A percentile compares a stretch with the other conserved stretches of the same genome.
These are phyloP conservation scores for Aspidiotus rigidus DNA, from an alignment of 2,888 invertebrate species.

Conservation along the genomic window DNA sequence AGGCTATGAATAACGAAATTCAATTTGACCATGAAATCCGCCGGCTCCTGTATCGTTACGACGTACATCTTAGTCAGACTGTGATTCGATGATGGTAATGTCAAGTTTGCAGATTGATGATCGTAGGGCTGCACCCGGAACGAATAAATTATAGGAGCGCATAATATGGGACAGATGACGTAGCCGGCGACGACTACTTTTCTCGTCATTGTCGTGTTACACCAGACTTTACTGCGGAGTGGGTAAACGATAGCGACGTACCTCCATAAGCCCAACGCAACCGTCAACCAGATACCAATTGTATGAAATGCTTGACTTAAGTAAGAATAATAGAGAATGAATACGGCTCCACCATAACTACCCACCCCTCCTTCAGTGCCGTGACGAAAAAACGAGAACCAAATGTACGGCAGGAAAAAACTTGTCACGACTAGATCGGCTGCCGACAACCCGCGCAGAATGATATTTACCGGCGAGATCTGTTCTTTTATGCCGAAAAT, in stretches of 20 bases:
- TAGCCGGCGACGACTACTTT: constrained; percentile 68
- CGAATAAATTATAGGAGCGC: constrained; percentile 70
- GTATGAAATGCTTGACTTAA: constrained; percentile 82
- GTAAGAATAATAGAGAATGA: constrained; percentile 67
- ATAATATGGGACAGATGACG: constrained; percentile 70
- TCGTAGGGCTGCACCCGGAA: constrained; percentile 44
- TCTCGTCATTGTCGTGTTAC: constrained; percentile 50
- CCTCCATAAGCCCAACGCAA: constrained; percentile 85
- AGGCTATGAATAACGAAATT: constrained; percentile 90
- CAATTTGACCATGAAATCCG: constrained; percentile 49
- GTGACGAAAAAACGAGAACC: constrained; percentile 40
- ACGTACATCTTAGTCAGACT: background rate
- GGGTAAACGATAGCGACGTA: constrained; percentile 7
- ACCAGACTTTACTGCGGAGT: background rate
- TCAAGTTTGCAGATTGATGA: background rate
- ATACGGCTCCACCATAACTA: constrained; percentile 65
- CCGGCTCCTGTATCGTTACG: constrained; percentile 53
- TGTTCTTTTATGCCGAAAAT: constrained; percentile 82
- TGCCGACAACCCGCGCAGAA: constrained; percentile 79
- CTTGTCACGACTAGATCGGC: constrained; percentile 91
- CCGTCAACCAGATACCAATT: constrained; percentile 85
- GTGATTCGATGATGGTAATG: background rate
- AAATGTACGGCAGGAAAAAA: constrained; percentile 82
- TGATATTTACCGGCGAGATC: constrained; percentile 82
- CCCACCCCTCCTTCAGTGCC: background rate